Percentiles rank a stretch among this genome's conserved stretches.
phyloP scores from a whole-genome alignment of 2,888 invertebrate genomes.

The Acrobasis repandana region DNA sequence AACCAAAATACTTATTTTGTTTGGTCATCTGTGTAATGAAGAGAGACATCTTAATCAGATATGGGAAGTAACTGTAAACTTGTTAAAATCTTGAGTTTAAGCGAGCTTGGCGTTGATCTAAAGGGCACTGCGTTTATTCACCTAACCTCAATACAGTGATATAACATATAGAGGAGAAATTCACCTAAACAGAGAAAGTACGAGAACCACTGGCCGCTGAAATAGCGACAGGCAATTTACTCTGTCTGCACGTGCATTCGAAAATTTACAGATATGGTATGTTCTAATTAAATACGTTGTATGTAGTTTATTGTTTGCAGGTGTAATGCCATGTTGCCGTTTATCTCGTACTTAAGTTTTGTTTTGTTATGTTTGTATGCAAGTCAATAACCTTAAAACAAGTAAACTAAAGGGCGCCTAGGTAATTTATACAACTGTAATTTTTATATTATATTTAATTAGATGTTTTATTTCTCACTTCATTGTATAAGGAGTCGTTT shows the following conservation, averaged over 20 bases:
- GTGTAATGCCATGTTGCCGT: no score
- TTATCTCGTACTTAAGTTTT: no score
- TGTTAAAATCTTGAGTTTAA: conserved; percentile 2
- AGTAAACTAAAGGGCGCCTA: no score
- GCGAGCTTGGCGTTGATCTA: background rate
- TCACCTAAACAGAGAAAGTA: conserved; percentile 74
- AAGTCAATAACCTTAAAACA: no score
- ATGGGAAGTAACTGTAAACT: conserved; percentile 4
- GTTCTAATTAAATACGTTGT: background rate
- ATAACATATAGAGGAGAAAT: conserved; percentile 17
- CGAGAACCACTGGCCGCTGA: conserved; percentile 55
- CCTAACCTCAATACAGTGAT: conserved; percentile 2
- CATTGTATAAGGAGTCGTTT: no score
- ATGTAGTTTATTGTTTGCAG: background rate
- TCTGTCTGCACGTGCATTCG: conserved; percentile 15
- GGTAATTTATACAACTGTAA: no score
- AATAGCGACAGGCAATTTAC: conserved; percentile 63
- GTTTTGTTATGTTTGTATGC: no score
- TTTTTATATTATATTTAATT: no score
- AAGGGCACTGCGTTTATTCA: background rate
- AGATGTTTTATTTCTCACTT: no score
- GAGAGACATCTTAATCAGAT: background rate
- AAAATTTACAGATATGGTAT: background rate
- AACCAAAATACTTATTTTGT: background rate
- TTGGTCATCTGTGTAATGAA: background rate